Evolutionary conservation across 2,797 vertebrate species (phyloP), one percentile per base, ranked within the genome.

Genomic region (Sebastes umbrosus): DNA sequence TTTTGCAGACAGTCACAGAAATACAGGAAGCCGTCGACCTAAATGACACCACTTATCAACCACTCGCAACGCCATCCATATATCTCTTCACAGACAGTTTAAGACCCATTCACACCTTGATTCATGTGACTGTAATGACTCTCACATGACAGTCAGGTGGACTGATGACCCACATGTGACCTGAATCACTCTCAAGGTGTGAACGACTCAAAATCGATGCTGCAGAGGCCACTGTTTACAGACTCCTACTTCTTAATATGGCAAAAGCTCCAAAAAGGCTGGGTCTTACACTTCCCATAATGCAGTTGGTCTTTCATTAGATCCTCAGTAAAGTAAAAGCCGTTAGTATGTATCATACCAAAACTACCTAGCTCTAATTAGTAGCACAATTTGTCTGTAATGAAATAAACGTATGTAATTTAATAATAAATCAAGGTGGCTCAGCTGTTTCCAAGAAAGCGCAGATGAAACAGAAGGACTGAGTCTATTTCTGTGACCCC

Each of bases 391-490:
- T 22, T 14, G 2, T 12, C n/a, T 36, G 31, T 31, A 20, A 58
- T 67, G 20, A 66, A 74, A 24, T 14, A 71, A 58, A 27, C 8
- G 0, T 1, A 12, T 36, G 31, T 31, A 9, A 29, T 66, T 72
- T 60, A 31, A 73, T 66, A 72, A 12, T 14, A 54, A 43, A 78
- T 54, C 5, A 57, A 16, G 6, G 46, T 54, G 29, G 8, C 18
- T 1, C 34, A 22, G 60, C 69, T 71, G 10, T 9, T 72, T 73
- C 66, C 27, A 69, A 29, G 54, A 71, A 79, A 52, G 10, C 5
- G 0, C 14, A 27, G 65, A 22, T 59, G 69, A 84, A 82, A 69
- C 81, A 79, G 79, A 67, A 60, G 70, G 75, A 32, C 74, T 12
- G 39, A 66, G 55, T 55, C 63, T 65, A 22, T 84, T 67, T 70